Conservation (phyloP, 2,797 vertebrate genomes). For the Pristis pectinata region DNA sequence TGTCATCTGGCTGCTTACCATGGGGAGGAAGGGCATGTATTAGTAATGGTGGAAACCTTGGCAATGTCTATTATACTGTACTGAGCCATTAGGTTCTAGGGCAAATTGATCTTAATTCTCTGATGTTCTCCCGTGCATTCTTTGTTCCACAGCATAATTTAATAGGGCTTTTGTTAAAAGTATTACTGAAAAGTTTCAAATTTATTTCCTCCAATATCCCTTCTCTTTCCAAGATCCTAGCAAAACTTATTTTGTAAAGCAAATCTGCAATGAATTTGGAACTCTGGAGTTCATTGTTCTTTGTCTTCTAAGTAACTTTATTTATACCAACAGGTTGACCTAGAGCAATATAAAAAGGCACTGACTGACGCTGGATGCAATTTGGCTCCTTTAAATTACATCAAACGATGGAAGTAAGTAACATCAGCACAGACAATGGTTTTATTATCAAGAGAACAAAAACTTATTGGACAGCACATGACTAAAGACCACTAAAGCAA, state of each 20-base stretch:
- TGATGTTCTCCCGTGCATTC: neutral
- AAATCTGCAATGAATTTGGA: neutral
- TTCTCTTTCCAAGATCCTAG: neutral
- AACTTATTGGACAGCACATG: neutral
- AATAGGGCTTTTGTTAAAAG: neutral
- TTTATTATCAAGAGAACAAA: neutral
- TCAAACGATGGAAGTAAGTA: slow-evolving; percentile 97
- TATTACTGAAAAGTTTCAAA: neutral
- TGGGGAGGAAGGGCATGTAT: neutral
- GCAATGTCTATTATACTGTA: neutral
- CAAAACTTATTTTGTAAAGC: neutral
- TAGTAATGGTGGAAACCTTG: neutral
- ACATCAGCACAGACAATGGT: neutral
- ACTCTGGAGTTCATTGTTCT: neutral
- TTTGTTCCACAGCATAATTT: neutral
- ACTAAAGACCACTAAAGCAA: neutral
- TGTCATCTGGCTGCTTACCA: neutral
- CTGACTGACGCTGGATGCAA: slow-evolving; percentile 80
- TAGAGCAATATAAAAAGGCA: slow-evolving; percentile 91
- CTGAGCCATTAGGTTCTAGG: neutral
- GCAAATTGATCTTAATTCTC: neutral
- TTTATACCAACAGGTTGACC: slow-evolving; percentile 64
- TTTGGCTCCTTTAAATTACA: slow-evolving; percentile 85
- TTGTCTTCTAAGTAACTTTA: neutral
- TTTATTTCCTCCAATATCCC: neutral